Evolutionary conservation across 2,888 invertebrate genomes (phyloP), one percentile per base, ranked within the genome.

Genomic region (Gibbula magus): DNA sequence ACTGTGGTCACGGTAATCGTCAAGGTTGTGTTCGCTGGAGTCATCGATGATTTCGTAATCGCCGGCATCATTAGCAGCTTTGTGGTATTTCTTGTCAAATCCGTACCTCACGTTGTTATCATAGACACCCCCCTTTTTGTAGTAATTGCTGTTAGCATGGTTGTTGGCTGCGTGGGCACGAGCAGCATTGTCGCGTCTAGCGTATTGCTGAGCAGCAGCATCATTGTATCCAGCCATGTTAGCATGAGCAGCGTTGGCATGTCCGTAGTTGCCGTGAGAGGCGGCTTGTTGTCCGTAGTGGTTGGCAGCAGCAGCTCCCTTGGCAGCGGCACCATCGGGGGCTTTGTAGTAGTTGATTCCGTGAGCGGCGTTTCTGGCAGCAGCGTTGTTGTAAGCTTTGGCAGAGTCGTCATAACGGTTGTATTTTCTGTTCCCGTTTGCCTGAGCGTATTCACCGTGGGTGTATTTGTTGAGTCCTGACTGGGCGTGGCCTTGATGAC

Each of bases 31-130:
- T 25, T 53, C 35, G 32, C 73, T 70, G 29, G 20, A 39, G 52
- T 45, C 32, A 70, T 80, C 80, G 61, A 51, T 70, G 51, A 75
- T 52, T 29, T 78, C 78, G 77, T 78, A 82, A n/a, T 78, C 82
- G n/a, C 82, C 82, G 61, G 78, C 73, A 39, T 80, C 82, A 25
- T 56, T 67, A 52, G 80, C 77, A 61, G 61, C 20, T 25, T 78
- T 78, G 66, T 80, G 75, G 76, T 80, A 82, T 35, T 75, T 82
- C 82, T 82, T 82, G 77, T 82, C 80, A 74, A 78, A 80, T 29
- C 77, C 82, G 74, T 82, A 82, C 25, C 78, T 52, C 53, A 80
- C 56, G 54, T 75, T 61, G 77, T 79, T 80, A 51, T 78, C 67
- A 78, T 76, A 78, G 39, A 78, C 78, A 25, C 70, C 67, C 20